A percentile compares a stretch with the other conserved stretches of the same genome.
Conservation (phyloP, 2,888 invertebrate species). For the Morpho achilles region DNA sequence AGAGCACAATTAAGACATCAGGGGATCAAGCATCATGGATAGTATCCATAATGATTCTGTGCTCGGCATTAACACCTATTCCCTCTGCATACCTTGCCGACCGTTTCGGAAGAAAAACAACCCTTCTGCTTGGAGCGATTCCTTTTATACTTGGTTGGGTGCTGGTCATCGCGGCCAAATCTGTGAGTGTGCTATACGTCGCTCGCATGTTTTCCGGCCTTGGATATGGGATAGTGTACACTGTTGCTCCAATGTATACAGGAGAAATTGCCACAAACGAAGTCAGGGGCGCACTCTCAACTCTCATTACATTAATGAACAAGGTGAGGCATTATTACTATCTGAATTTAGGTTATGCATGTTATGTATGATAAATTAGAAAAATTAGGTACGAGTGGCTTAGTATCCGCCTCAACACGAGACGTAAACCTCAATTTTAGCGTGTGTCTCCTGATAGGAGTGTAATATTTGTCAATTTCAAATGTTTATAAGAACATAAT, state of each 20-base stretch:
- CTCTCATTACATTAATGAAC: constrained; percentile 78
- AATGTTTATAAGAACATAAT: too few relatives aligned
- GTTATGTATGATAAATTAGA: too few relatives aligned
- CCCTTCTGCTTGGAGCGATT: constrained; percentile 79
- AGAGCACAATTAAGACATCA: constrained; percentile 71
- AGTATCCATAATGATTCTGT: constrained; percentile 82
- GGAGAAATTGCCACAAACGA: constrained; percentile 81
- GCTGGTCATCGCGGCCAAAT: constrained; percentile 79
- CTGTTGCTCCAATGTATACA: constrained; percentile 81
- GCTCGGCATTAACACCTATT: constrained; percentile 81
- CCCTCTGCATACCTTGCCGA: constrained; percentile 82
- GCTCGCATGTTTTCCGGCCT: constrained; percentile 82
- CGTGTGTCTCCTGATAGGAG: too few relatives aligned
- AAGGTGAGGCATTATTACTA: constrained; percentile 56
- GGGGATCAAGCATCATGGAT: constrained; percentile 79
- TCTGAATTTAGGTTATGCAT: constrained; percentile 2
- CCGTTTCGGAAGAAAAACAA: constrained; percentile 82
- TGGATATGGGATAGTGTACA: constrained; percentile 81
- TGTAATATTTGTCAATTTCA: too few relatives aligned
- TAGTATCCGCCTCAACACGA: background rate
- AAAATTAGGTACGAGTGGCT: too few relatives aligned
- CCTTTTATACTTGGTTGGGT: constrained; percentile 83
- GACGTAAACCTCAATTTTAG: too few relatives aligned
- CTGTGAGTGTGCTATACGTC: constrained; percentile 77
- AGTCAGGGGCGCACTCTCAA: constrained; percentile 81